Evolutionary conservation across 2,888 invertebrate genomes (phyloP).

Genomic region (Sarcophaga subvicina): DNA sequence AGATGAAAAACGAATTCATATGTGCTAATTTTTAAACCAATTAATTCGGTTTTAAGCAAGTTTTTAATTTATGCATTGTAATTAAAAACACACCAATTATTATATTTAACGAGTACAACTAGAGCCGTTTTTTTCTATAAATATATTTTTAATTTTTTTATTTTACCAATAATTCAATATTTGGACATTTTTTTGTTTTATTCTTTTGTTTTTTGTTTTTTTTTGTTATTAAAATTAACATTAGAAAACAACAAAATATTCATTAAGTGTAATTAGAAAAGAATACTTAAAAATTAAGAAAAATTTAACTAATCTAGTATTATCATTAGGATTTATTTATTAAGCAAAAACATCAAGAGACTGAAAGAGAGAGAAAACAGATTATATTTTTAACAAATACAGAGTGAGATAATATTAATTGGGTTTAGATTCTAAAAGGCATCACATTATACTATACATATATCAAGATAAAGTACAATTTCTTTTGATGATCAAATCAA

Average conservation of each 20-base stretch:
- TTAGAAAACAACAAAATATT: conserved; percentile 61
- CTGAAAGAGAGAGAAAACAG: conserved; percentile 83
- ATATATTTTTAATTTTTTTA: conserved; percentile 25
- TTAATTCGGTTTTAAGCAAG: no score
- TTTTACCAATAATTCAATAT: conserved; percentile 16
- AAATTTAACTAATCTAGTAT: conserved; percentile 57
- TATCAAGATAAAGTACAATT: no score
- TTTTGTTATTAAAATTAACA: conserved; percentile 43
- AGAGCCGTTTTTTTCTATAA: not conserved
- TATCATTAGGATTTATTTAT: conserved; percentile 83
- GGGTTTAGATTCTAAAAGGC: no score
- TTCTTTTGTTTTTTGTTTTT: conserved; percentile 1
- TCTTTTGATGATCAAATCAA: no score
- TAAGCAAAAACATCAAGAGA: conserved; percentile 91
- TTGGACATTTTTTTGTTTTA: not conserved
- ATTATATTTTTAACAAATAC: not conserved
- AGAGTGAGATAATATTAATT: no score
- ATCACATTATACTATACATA: no score
- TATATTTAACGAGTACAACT: conserved; percentile 10
- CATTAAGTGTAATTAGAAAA: conserved; percentile 49
- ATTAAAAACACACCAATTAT: conserved; percentile 1
- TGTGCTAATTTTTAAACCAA: no score
- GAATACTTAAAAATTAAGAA: conserved; percentile 47
- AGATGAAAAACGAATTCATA: no score
- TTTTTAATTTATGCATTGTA: not conserved